Percentiles rank a stretch among this genome's conserved stretches.
Conservation (phyloP, 2,888 invertebrate species). For the Tridacna gigas region DNA sequence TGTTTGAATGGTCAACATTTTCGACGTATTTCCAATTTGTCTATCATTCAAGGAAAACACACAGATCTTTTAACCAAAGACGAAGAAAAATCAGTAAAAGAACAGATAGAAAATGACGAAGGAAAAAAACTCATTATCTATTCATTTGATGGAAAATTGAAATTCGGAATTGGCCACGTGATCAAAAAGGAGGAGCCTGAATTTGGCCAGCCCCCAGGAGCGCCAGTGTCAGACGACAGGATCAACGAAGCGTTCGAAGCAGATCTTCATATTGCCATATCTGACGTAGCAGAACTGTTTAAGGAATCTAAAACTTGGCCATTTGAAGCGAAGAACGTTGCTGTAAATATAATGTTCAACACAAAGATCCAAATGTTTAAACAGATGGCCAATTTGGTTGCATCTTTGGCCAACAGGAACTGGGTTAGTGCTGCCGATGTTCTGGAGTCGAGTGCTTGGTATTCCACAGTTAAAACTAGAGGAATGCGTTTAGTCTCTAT, state of each 20-base stretch:
- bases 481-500: neutral
- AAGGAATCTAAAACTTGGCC: slow-evolving; percentile 11
- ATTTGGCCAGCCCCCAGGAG: neutral
- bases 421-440: neutral
- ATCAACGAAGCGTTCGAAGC: slow-evolving; percentile 5
- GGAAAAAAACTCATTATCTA: neutral
- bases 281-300: neutral
- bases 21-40: neutral
- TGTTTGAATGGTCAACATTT: neutral
- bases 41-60: neutral
- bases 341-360: slow-evolving; percentile 36
- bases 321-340: slow-evolving; percentile 20
- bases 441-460: neutral
- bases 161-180: slow-evolving; percentile 44
- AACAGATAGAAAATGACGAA: slow-evolving; percentile 24
- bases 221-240: neutral
- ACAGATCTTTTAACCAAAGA: neutral
- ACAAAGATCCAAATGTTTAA: neutral
- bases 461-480: neutral
- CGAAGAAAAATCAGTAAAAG: neutral
- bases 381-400: neutral
- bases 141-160: neutral
- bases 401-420: neutral
- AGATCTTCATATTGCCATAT: slow-evolving; percentile 10
- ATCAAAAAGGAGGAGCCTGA: slow-evolving; percentile 27